phyloP scores from a whole-genome alignment of 1,140 invertebrate genomes.

The Cyclargus thomasi region DNA sequence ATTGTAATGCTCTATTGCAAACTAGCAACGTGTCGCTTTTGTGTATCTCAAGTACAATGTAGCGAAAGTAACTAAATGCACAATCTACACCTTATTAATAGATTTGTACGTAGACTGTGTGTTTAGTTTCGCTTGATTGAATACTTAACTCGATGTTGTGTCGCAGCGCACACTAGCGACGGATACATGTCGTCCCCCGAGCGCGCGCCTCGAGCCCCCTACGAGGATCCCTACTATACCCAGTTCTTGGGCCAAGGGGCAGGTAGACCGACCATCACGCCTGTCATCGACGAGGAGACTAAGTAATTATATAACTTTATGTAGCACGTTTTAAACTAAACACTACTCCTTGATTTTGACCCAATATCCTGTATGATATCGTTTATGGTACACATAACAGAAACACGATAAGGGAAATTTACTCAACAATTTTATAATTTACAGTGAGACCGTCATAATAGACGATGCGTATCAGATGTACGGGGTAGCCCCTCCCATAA shows the following conservation, averaged over 20 bases:
- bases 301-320: conserved; percentile 76
- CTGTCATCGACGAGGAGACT: conserved; percentile 93
- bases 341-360: too few species aligned
- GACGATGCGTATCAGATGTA: conserved; percentile 88
- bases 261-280: conserved; percentile 83
- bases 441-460: conserved; percentile 83
- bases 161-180: conserved; percentile 76
- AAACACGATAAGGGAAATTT: neutral
- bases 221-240: conserved; percentile 91
- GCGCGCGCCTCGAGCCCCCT: conserved; percentile 79
- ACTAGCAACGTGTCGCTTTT: conserved; percentile 9
- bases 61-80: neutral
- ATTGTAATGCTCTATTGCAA: neutral
- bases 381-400: too few species aligned
- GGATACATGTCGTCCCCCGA: conserved; percentile 93
- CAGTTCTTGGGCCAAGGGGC: conserved; percentile 79
- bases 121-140: neutral
- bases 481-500: conserved; percentile 78
- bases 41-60: conserved; percentile 1
- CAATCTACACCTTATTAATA: neutral
- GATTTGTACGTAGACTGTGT: neutral
- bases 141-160: neutral
- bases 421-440: conserved; percentile 29
- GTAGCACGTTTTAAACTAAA: neutral
- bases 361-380: too few species aligned